phyloP scores from a whole-genome alignment of 2,797 vertebrate genomes.

The Sphenodon punctatus region DNA sequence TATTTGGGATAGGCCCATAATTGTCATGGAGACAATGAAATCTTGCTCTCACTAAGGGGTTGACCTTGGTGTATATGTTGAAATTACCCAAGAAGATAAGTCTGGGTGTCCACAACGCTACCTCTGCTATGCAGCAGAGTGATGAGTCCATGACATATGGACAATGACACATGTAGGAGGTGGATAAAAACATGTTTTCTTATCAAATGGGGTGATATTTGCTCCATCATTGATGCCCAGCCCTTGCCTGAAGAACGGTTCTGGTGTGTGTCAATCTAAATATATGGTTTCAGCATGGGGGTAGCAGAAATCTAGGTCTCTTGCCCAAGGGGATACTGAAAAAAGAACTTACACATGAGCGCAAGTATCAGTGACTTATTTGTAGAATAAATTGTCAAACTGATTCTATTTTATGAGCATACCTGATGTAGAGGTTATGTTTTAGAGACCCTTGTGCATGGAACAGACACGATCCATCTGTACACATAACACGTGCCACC shows the following conservation, averaged over 20 bases:
- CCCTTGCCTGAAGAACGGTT: background rate
- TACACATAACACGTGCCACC: too few relatives aligned
- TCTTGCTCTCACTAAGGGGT: too few relatives aligned
- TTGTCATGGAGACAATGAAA: too few relatives aligned
- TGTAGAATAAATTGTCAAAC: background rate
- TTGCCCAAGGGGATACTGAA: background rate
- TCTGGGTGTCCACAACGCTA: too few relatives aligned
- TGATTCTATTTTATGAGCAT: too few relatives aligned
- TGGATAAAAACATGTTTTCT: background rate
- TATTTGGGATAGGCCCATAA: too few relatives aligned
- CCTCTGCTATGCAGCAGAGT: background rate
- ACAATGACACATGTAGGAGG: background rate
- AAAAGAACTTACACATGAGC: background rate
- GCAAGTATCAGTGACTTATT: background rate
- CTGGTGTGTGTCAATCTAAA: background rate
- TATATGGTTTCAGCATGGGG: background rate
- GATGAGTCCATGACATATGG: background rate
- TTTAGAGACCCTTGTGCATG: too few relatives aligned
- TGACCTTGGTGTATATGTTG: too few relatives aligned
- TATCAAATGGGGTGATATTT: background rate
- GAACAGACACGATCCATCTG: too few relatives aligned
- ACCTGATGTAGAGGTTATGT: too few relatives aligned
- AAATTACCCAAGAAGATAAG: too few relatives aligned
- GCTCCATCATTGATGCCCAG: background rate
- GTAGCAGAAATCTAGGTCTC: background rate